phyloP scores from a whole-genome alignment of 1,140 invertebrate species.

The Drosophila kohkoa region DNA sequence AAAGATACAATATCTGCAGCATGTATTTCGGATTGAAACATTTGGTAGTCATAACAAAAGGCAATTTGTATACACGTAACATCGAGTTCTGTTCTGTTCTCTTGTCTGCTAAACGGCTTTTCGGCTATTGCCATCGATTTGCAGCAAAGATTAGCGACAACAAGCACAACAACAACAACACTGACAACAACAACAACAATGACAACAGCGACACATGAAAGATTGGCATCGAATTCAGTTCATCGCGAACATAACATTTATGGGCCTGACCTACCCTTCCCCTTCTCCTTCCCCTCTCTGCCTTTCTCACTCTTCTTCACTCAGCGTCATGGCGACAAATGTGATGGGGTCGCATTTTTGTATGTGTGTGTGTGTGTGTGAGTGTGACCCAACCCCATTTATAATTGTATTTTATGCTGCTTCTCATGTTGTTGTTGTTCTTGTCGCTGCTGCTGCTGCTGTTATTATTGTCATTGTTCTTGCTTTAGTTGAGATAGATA shows the following conservation, averaged over 20 bases:
- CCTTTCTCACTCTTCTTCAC: neutral
- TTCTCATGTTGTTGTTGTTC: conserved; percentile 1
- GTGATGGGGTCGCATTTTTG: conserved; percentile 27
- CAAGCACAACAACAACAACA: conserved; percentile 38
- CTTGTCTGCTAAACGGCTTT: conserved; percentile 60
- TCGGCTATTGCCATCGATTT: conserved; percentile 60
- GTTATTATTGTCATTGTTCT: conserved; percentile 17
- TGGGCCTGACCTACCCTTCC: conserved; percentile 62
- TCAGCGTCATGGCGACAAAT: conserved; percentile 52
- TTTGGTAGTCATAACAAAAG: conserved; percentile 69
- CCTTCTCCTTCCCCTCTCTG: neutral
- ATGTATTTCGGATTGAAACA: conserved; percentile 44
- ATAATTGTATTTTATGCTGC: conserved; percentile 66
- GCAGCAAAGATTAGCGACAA: conserved; percentile 60
- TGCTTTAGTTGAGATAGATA: conserved; percentile 42
- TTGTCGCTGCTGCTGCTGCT: conserved; percentile 1
- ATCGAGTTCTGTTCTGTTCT: neutral
- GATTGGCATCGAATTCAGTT: conserved; percentile 28
- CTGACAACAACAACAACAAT: conserved; percentile 31
- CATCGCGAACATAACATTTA: conserved; percentile 65
- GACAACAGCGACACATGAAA: conserved; percentile 43
- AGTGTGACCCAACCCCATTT: conserved; percentile 60
- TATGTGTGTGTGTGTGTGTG: conserved; percentile 26
- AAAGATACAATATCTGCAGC: conserved; percentile 32
- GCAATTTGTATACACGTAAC: conserved; percentile 62